These are phyloP conservation scores for Scytalopus superciliaris DNA, from an alignment of 2,113 vertebrate species.

Conservation along the genomic window DNA sequence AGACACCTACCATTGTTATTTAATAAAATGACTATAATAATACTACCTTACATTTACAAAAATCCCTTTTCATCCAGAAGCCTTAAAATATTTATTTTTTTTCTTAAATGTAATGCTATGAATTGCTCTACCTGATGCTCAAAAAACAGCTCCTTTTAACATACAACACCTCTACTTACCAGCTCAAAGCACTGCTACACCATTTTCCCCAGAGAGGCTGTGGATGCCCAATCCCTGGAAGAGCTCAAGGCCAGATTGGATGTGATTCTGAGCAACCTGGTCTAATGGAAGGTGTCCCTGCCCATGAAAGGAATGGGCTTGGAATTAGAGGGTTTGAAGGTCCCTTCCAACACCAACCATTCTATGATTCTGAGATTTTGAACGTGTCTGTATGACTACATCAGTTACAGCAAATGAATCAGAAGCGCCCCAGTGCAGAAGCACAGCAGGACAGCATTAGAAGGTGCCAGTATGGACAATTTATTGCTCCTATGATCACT, in stretches of 20 bases:
- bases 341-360: background rate
- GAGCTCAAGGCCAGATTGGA: background rate
- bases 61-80: background rate
- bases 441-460: fast-evolving
- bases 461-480: background rate
- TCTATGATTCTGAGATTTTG: background rate
- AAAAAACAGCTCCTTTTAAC: background rate
- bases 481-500: background rate
- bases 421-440: background rate
- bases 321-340: background rate
- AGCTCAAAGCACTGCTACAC: background rate
- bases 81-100: background rate
- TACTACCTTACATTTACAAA: background rate
- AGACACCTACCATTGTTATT: background rate
- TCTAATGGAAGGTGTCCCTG: too few species aligned
- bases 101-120: fast-evolving
- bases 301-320: background rate
- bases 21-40: background rate
- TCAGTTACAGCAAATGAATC: background rate
- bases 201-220: background rate
- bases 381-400: fast-evolving
- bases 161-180: background rate
- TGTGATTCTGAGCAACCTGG: background rate
- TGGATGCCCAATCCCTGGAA: background rate
- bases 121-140: background rate